Evolutionary conservation across 2,113 vertebrate species (phyloP), one percentile per base, ranked within the genome.

Genomic region (Clarias gariepinus): DNA sequence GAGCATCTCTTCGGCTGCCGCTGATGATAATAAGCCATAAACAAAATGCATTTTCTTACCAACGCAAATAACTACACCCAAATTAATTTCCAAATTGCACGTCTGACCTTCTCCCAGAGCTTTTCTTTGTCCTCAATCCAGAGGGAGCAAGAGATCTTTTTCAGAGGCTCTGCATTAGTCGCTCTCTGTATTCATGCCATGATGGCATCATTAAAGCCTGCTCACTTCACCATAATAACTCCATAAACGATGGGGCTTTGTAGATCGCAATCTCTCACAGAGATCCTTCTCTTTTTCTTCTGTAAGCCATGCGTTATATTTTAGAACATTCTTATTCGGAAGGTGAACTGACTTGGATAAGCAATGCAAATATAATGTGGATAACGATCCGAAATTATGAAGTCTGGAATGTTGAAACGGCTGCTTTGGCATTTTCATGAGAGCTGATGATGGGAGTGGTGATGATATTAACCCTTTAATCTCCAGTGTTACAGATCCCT

Each of bases 151-250:
- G 68, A 60, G 66, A 36, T 84, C 36, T 57, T 30, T 83, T 74
- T 73, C 82, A 73, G n/a, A 55, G 61, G 18, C 52, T 30, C 73
- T 12, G 23, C 74, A 80, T 58, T 79, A 73, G 55, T 57, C 52
- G 58, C 68, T 85, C 85, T 84, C 82, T 18, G 85, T 85, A 82
- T 86, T 81, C 81, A 78, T 77, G 53, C 53, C 73, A 82, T 53
- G 55, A 57, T 61, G 78, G 57, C 64, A 73, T 61, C 81, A 84
- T 86, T 77, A 82, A 87, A 47, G 84, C 84, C 69, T 25, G 33
- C 41, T 81, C 80, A 89, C 85, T 87, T 57, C 66, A 82, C 78
- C 60, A 79, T 88, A 87, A 89, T 88, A 66, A 76, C 81, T 79
- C 64, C 55, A 55, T 81, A 81, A 91, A 86, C 30, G 60, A 47